Base-by-base conservation (phyloP, 2,797 vertebrate genomes). In the Zonotrichia albicollis region DNA sequence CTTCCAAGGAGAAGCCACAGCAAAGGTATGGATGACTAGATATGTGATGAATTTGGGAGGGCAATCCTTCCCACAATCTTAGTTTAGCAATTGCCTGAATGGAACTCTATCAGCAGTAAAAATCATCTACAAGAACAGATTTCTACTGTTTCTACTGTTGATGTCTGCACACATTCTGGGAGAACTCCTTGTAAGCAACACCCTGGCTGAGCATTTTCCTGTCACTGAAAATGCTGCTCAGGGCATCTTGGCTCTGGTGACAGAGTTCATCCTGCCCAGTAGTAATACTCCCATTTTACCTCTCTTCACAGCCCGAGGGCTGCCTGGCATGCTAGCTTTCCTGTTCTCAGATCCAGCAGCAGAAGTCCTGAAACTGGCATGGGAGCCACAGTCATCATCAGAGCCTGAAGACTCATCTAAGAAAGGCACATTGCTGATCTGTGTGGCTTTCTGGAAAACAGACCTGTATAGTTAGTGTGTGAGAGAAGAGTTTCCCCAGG, bases 351-450 rank as follows among this genome's bases (percentile, higher is more conserved):
- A 98, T 67, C 97, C 98, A 91, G 98, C 88, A 34, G 97, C 68
- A 29, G 99, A 99, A 26, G 98, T 98, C 38, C 98, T 98, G 77
- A 99, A 97, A 94, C 99, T 99, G 77, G 98, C 98, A 94, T 98
- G 98, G n/a, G 99, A 99, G 95, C 98, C 97, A 97, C 98, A 99
- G 97, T 99, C 99, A 3, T 99, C 99, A 60, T 99, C 99, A 1
- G 99, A 99, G 9, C 99, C 98, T 1, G 99, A 99, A 94, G 99
- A 99, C 25, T 99, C 99, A 6, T 99, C 99, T n/a, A 98, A 96
- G 29, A 99, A 98, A 89, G 99, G 99, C 18, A 98, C 94, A 0
- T 94, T 99, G 98, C 99, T 99, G 98, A 99, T 99, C 97, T 99
- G 98, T 16, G 98, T 99, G 96, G 99, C 99, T 98, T 98, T 99